A percentile compares a stretch with the other conserved stretches of the same genome.
These are phyloP conservation scores for Drosophila punjabiensis DNA, from an alignment of 1,140 invertebrate species.

Conservation along the genomic window DNA sequence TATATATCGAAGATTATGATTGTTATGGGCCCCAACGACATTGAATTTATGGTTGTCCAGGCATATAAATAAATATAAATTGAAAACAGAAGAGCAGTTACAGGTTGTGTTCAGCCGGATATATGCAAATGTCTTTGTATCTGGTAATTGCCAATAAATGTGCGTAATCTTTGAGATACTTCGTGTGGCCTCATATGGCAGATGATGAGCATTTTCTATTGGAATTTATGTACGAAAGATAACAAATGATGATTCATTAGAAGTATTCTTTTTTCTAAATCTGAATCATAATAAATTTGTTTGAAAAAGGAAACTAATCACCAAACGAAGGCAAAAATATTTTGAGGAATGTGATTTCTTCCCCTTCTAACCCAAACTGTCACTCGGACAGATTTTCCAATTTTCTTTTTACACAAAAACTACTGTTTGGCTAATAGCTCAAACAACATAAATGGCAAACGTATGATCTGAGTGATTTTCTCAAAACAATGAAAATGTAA, in stretches of 20 bases:
- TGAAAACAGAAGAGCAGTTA: constrained; percentile 41
- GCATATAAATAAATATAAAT: constrained; percentile 56
- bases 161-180: constrained; percentile 17
- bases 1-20: constrained; percentile 81
- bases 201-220: background rate
- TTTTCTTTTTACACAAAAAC: background rate
- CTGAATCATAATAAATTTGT: background rate
- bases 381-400: background rate
- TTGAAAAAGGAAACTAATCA: background rate
- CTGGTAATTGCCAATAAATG: constrained; percentile 45
- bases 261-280: background rate
- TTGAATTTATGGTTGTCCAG: constrained; percentile 44
- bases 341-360: too few species aligned
- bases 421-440: constrained; percentile 50
- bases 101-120: constrained; percentile 15
- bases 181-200: background rate
- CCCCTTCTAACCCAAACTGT: background rate
- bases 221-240: background rate
- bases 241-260: background rate
- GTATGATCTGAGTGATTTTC: constrained; percentile 13
- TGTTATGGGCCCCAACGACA: constrained; percentile 48
- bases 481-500: constrained; percentile 12
- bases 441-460: constrained; percentile 42
- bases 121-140: constrained; percentile 38
- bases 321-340: too few species aligned